Evolutionary conservation across 2,797 vertebrate genomes (phyloP).

Genomic region (Gambusia yucatana): DNA sequence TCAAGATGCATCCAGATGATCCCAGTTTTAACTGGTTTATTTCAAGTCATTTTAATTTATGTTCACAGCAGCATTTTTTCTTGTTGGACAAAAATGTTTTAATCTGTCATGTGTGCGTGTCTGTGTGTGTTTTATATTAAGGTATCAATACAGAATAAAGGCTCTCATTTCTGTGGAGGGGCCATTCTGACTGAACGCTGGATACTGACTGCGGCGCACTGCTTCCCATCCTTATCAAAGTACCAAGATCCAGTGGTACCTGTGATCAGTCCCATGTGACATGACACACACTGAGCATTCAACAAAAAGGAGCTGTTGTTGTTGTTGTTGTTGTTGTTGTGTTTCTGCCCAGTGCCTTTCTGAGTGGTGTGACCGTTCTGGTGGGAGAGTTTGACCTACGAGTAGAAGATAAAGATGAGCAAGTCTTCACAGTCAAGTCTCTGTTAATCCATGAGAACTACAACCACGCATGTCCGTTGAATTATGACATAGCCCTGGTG

Average conservation of each 20-base stretch:
- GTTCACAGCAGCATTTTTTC: background rate
- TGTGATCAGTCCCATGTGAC: background rate
- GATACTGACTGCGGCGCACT: constrained; percentile 90
- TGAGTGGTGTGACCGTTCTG: constrained; percentile 62
- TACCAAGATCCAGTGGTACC: constrained; percentile 32
- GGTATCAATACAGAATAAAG: constrained; percentile 85
- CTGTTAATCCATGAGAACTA: constrained; percentile 84
- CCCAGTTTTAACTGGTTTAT: background rate
- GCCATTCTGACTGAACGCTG: constrained; percentile 84
- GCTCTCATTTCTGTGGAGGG: constrained; percentile 88
- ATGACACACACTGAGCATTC: background rate
- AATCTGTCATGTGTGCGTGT: background rate
- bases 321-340: background rate
- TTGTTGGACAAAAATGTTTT: background rate
- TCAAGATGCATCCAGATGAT: background rate
- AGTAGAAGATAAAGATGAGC: constrained; percentile 75
- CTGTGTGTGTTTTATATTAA: constrained; percentile 45
- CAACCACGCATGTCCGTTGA: constrained; percentile 80
- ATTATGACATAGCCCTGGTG: constrained; percentile 87
- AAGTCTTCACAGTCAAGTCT: constrained; percentile 77
- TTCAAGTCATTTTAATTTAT: background rate
- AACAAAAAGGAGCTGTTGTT: background rate
- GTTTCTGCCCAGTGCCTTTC: constrained; percentile 50
- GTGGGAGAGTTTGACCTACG: constrained; percentile 74
- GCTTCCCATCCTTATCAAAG: constrained; percentile 72